Conservation (phyloP, 2,113 vertebrate genomes). For the Laticauda colubrina region DNA sequence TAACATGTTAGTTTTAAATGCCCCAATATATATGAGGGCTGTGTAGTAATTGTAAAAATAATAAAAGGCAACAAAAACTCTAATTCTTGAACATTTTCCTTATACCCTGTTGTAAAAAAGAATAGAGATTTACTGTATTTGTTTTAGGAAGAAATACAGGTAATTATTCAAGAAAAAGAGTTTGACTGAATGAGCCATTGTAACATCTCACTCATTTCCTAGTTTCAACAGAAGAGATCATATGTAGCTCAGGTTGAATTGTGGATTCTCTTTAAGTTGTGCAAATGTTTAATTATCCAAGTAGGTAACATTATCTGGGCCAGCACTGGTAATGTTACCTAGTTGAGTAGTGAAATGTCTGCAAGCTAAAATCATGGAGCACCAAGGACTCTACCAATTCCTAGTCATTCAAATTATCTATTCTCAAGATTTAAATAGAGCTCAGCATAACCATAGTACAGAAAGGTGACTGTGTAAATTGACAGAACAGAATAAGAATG, state of each 20-base stretch:
- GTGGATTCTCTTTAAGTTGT: background rate
- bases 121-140: background rate
- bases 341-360: background rate
- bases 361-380: background rate
- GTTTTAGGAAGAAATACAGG: background rate
- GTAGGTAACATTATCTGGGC: background rate
- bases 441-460: background rate
- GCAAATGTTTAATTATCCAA: background rate
- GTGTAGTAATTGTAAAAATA: background rate
- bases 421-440: background rate
- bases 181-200: background rate
- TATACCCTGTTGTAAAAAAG: background rate
- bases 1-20: background rate
- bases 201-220: background rate
- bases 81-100: background rate
- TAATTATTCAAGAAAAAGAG: background rate
- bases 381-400: background rate
- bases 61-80: background rate
- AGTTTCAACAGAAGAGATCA: background rate
- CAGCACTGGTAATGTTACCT: background rate
- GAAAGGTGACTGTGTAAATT: background rate
- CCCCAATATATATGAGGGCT: background rate
- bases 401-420: background rate
- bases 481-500: background rate
- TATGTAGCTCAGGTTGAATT: background rate